These are phyloP conservation scores for Pelochelys cantorii DNA, from an alignment of 2,797 vertebrate genomes.

Conservation along the genomic window DNA sequence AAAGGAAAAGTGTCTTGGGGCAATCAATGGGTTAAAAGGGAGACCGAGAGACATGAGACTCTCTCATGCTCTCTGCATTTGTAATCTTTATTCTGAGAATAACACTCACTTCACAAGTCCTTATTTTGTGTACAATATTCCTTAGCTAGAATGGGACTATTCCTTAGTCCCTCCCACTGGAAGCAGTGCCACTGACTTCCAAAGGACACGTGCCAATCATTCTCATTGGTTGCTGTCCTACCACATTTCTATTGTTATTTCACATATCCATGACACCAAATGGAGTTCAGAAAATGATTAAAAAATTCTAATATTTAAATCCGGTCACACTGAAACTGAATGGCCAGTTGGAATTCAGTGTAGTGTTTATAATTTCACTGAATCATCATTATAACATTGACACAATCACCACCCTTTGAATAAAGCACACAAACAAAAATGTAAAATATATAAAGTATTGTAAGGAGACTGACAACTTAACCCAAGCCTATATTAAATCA, in stretches of 20 bases:
- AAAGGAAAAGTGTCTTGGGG: neutral
- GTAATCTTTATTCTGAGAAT: neutral
- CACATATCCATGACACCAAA: neutral
- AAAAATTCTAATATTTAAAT: neutral
- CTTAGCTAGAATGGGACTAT: neutral
- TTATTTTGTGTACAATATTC: neutral
- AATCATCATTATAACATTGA: neutral
- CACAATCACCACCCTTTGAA: neutral
- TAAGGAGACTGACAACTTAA: neutral
- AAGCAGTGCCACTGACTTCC: neutral
- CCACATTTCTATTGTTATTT: neutral
- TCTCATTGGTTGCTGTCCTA: neutral
- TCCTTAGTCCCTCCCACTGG: neutral
- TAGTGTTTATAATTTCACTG: neutral
- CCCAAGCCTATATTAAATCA: neutral
- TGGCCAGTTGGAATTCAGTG: neutral
- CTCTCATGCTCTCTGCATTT: neutral
- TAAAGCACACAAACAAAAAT: neutral
- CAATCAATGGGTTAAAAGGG: neutral
- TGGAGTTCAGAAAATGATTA: fast-evolving
- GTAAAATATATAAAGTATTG: neutral
- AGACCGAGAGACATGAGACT: neutral
- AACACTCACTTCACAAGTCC: neutral
- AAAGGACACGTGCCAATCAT: neutral
- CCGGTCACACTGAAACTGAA: neutral